phyloP scores from a whole-genome alignment of 2,797 vertebrate genomes.

The Valencia hispanica region DNA sequence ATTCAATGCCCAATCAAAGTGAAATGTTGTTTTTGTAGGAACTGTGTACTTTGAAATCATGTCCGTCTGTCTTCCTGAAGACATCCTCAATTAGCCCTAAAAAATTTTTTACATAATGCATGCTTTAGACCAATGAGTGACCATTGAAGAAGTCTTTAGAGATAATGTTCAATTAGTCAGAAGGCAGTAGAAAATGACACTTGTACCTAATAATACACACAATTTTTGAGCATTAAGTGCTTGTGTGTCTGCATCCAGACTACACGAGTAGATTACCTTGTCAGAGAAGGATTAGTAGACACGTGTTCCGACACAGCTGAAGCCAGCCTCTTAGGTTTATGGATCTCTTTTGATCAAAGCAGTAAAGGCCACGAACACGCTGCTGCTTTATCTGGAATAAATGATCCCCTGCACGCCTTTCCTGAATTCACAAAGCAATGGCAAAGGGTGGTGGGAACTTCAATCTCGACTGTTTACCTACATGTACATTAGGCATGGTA shows the following conservation, averaged over 20 bases:
- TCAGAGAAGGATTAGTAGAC: constrained; percentile 63
- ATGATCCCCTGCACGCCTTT: constrained; percentile 33
- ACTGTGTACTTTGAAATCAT: too few relatives aligned
- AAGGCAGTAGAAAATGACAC: not conserved
- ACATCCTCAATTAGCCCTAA: too few relatives aligned
- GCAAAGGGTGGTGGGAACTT: not conserved
- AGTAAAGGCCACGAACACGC: constrained; percentile 37
- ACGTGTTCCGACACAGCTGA: constrained; percentile 68
- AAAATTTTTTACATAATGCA: not conserved
- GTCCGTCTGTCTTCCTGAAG: not conserved
- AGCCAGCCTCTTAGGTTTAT: constrained; percentile 54
- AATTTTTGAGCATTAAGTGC: constrained; percentile 8
- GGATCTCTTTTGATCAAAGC: constrained; percentile 74
- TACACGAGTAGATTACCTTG: constrained; percentile 48
- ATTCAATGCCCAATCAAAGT: too few relatives aligned
- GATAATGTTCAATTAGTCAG: not conserved
- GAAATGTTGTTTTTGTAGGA: too few relatives aligned
- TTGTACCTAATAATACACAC: not conserved
- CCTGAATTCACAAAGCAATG: not conserved
- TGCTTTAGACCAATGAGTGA: not conserved
- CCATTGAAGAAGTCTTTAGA: not conserved
- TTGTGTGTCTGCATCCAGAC: constrained; percentile 24
- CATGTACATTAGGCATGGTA: not conserved
- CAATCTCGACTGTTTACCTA: not conserved
- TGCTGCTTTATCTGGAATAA: constrained; percentile 56